Conservation (phyloP, 2,797 vertebrate genomes). For the Mycteria americana region DNA sequence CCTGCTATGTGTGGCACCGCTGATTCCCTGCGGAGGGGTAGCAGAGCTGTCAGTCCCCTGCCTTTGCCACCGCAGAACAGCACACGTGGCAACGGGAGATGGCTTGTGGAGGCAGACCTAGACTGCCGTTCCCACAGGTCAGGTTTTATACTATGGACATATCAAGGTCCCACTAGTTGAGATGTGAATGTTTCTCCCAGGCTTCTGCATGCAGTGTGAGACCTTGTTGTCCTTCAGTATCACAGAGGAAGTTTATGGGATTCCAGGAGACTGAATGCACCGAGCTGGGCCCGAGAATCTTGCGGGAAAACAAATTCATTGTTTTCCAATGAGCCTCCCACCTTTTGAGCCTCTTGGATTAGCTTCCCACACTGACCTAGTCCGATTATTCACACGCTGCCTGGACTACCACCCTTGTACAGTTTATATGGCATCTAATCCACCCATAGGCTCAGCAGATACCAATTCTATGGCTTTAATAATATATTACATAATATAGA, state of each 20-base stretch:
- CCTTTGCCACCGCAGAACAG: not conserved
- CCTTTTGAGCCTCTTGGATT: not conserved
- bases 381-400: not conserved
- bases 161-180: not conserved
- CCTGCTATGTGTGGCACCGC: rapidly evolving
- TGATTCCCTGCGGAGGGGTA: not conserved
- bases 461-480: not conserved
- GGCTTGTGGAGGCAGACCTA: not conserved
- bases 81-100: rapidly evolving
- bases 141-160: not conserved
- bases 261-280: not conserved
- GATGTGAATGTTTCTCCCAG: not conserved
- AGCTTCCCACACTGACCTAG: not conserved
- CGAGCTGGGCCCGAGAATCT: not conserved
- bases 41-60: not conserved
- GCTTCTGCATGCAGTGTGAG: not conserved
- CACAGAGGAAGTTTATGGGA: not conserved
- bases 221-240: not conserved
- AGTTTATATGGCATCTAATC: not conserved
- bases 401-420: not conserved
- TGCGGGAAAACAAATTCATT: not conserved
- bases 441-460: not conserved
- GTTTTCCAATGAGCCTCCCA: not conserved
- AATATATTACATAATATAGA: not conserved
- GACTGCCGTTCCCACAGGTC: not conserved